A percentile compares a stretch with the other conserved stretches of the same genome.
phyloP scores from a whole-genome alignment of 1,140 invertebrate genomes.

The Caerostris darwini region DNA sequence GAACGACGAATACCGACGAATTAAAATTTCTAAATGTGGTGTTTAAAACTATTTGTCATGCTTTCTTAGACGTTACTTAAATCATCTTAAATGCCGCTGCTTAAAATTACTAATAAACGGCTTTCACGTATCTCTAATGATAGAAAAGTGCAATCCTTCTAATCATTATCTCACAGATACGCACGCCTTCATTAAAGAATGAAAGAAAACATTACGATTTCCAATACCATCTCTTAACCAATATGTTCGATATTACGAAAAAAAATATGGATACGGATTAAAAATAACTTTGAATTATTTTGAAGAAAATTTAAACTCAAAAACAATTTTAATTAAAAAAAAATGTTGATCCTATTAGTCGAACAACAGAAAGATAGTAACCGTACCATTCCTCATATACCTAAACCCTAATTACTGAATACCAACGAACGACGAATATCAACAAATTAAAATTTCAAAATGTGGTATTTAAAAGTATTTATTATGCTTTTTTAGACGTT shows the following conservation, averaged over 20 bases:
- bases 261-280: too few species aligned
- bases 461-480: too few species aligned
- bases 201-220: not conserved
- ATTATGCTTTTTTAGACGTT: not conserved
- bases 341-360: too few species aligned
- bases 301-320: too few species aligned
- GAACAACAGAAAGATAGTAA: too few species aligned
- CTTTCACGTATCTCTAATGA: not conserved
- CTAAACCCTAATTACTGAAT: too few species aligned
- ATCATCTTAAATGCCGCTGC: not conserved
- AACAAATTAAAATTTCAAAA: too few species aligned
- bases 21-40: not conserved
- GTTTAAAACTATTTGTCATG: not conserved
- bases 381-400: too few species aligned
- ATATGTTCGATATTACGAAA: conserved; percentile 60
- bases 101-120: not conserved
- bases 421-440: too few species aligned
- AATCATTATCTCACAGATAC: not conserved
- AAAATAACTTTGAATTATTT: too few species aligned
- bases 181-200: conserved; percentile 49
- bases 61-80: conserved; percentile 16
- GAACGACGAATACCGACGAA: too few species aligned
- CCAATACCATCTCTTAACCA: conserved; percentile 58
- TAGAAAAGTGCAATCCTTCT: not conserved
- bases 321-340: too few species aligned